These are phyloP conservation scores for Merodon equestris DNA, from an alignment of 2,888 invertebrate species.

Conservation along the genomic window DNA sequence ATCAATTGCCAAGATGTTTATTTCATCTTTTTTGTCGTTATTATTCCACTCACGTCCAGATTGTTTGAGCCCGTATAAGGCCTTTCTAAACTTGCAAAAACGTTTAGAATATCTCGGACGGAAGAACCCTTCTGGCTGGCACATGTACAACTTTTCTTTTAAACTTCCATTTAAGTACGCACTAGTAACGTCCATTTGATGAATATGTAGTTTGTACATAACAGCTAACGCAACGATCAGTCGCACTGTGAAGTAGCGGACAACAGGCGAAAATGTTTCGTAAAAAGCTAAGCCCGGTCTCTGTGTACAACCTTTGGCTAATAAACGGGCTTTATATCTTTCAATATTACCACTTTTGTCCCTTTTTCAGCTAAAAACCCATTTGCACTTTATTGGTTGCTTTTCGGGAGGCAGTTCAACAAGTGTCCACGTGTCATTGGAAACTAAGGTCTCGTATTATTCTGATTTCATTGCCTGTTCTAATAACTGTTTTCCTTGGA, in stretches of 20 bases:
- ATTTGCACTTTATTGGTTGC: conserved; percentile 27
- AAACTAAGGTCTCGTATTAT: conserved; percentile 4
- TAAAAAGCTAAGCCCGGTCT: conserved; percentile 25
- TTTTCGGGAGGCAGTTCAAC: conserved; percentile 11
- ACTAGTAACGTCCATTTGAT: conserved; percentile 37
- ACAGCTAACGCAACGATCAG: conserved; percentile 34
- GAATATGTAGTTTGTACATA: conserved; percentile 19
- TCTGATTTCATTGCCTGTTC: conserved; percentile 8
- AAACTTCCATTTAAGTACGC: conserved; percentile 37
- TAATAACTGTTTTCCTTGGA: too few relatives aligned
- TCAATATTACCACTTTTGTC: conserved; percentile 26
- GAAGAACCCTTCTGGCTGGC: conserved; percentile 25
- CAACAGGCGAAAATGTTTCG: conserved; percentile 43
- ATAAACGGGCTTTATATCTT: conserved; percentile 42
- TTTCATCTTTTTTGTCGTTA: conserved; percentile 23
- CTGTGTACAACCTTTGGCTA: conserved; percentile 47
- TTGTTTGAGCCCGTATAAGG: conserved; percentile 29
- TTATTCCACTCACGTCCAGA: conserved; percentile 22
- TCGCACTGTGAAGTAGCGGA: conserved; percentile 31
- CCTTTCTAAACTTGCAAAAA: conserved; percentile 28
- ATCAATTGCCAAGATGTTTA: conserved; percentile 1
- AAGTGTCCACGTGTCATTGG: conserved; percentile 26
- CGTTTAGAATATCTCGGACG: conserved; percentile 9
- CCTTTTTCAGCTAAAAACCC: conserved; percentile 50
- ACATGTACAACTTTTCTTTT: conserved; percentile 30